Evolutionary conservation across 92 coral and sea anemone species (phyloP).

Genomic region (Anthopleura xanthogrammica): DNA sequence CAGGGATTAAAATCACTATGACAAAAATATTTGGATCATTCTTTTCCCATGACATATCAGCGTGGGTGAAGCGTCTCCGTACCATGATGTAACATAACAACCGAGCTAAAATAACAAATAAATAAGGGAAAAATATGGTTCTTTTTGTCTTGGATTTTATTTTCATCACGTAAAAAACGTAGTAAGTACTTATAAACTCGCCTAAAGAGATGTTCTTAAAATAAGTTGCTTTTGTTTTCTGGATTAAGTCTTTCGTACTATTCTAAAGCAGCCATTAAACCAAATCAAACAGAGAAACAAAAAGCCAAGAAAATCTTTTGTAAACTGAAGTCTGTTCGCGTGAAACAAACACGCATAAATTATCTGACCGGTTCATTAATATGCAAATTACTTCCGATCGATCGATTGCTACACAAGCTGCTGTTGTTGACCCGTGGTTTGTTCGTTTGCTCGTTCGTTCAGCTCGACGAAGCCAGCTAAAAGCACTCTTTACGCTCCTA

Average conservation of each 20-base stretch:
- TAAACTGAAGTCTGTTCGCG: background rate
- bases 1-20: background rate
- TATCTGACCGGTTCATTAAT: conserved; percentile 13
- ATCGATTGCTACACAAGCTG: background rate
- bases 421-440: conserved; percentile 13
- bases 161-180: background rate
- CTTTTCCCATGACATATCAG: background rate
- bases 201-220: background rate
- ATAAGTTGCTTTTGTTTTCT: background rate
- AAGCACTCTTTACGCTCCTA: background rate
- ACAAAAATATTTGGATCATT: background rate
- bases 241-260: background rate
- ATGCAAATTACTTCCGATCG: conserved; percentile 11
- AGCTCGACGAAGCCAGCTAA: background rate
- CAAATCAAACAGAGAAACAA: background rate
- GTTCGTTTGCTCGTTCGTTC: background rate
- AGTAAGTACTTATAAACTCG: background rate
- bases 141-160: background rate
- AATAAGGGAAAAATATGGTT: background rate
- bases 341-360: conserved; percentile 22
- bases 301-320: background rate
- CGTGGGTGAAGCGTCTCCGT: background rate
- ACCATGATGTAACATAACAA: background rate
- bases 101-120: background rate
- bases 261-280: background rate